A percentile compares a stretch with the other conserved stretches of the same genome.
Evolutionary conservation across 30 jellyfish, hydroid and myxozoan genomes (phyloP).

Genomic region (Haliclystus octoradiatus): DNA sequence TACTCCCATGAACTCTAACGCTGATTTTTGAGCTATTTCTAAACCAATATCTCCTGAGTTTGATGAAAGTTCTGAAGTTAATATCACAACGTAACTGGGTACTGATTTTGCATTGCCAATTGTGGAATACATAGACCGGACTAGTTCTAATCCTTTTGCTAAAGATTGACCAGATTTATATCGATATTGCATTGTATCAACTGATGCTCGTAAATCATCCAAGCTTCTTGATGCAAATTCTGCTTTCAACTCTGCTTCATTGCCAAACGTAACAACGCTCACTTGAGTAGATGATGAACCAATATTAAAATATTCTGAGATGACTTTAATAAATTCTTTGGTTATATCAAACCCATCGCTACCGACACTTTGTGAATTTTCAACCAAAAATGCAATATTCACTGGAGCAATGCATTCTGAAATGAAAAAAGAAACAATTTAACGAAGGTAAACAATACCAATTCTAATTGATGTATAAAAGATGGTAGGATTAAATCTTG

Average conservation of each 20-base stretch:
- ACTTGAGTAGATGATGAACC: constrained; percentile 35
- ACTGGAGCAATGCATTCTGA: constrained; percentile 45
- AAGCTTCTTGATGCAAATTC: constrained; percentile 18
- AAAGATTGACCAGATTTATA: constrained; percentile 29
- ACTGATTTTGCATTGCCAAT: not conserved
- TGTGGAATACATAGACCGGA: not conserved
- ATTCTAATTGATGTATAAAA: not conserved
- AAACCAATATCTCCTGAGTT: not conserved
- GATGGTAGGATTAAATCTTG: too few species aligned
- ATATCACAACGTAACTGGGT: constrained; percentile 37
- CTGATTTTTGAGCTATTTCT: constrained; percentile 5
- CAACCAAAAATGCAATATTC: constrained; percentile 40
- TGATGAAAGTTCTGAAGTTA: constrained; percentile 41
- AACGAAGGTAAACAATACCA: not conserved
- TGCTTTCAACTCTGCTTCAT: constrained; percentile 7
- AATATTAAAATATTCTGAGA: constrained; percentile 36
- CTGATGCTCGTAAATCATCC: constrained; percentile 11
- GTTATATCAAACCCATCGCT: constrained; percentile 57
- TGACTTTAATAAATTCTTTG: constrained; percentile 32
- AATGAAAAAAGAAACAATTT: not conserved
- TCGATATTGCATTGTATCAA: constrained; percentile 8
- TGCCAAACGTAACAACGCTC: constrained; percentile 41
- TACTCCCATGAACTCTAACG: constrained; percentile 25
- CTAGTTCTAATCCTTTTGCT: constrained; percentile 22
- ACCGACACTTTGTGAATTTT: constrained; percentile 41